phyloP scores from a whole-genome alignment of 1,140 invertebrate species.

The Drosophila lacteicornis region DNA sequence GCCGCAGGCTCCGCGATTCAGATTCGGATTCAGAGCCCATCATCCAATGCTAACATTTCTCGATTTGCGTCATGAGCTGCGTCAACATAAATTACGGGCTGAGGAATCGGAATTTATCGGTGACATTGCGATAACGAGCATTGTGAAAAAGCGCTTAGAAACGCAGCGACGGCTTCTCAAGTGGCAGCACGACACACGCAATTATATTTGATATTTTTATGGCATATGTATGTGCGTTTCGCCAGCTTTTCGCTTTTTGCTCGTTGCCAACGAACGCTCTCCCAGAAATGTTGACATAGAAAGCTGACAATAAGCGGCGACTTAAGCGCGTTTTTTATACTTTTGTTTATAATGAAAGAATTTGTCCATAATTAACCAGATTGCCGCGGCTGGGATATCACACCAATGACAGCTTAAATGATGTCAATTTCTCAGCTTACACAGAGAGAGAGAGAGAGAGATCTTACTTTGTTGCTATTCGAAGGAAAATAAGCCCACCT shows the following conservation, averaged over 20 bases:
- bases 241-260: constrained; percentile 23
- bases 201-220: constrained; percentile 79
- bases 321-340: constrained; percentile 28
- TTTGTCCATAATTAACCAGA: constrained; percentile 62
- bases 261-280: constrained; percentile 10
- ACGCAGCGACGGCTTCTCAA: constrained; percentile 39
- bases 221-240: constrained; percentile 43
- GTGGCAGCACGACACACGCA: constrained; percentile 52
- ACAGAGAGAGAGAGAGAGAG: background rate
- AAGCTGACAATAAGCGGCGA: constrained; percentile 46
- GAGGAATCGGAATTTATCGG: constrained; percentile 66
- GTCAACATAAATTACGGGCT: constrained; percentile 73
- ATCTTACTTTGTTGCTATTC: constrained; percentile 12
- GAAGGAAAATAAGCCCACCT: background rate
- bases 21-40: constrained; percentile 2
- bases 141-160: constrained; percentile 46
- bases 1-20: constrained; percentile 1
- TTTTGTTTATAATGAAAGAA: constrained; percentile 52
- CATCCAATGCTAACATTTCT: constrained; percentile 53
- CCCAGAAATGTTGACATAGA: constrained; percentile 60
- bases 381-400: constrained; percentile 32
- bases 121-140: constrained; percentile 74
- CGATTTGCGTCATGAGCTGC: constrained; percentile 60
- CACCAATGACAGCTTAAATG: constrained; percentile 42
- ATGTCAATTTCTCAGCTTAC: constrained; percentile 10